These are phyloP conservation scores for Arnoldichthys spilopterus DNA, from an alignment of 2,797 vertebrate species.

Conservation along the genomic window DNA sequence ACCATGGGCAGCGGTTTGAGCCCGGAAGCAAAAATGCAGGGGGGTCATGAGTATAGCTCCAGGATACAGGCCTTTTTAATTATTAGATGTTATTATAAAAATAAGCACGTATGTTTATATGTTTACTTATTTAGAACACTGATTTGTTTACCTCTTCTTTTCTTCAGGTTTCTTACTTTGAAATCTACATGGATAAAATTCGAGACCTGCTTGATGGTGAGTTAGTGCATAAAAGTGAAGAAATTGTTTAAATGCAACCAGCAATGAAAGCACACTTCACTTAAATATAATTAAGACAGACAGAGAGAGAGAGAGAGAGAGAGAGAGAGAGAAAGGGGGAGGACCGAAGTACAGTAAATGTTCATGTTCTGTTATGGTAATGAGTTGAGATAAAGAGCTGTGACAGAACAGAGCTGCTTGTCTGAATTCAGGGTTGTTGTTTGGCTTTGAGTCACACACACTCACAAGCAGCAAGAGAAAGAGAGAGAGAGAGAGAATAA, in stretches of 20 bases:
- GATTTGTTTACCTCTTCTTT: not conserved
- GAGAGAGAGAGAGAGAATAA: not conserved
- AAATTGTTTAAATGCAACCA: not conserved
- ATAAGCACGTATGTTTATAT: not conserved
- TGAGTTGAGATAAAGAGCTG: constrained; percentile 11
- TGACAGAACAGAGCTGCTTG: constrained; percentile 20
- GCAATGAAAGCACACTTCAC: not conserved
- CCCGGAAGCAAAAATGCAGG: no score
- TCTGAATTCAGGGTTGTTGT: not conserved
- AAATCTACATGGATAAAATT: constrained; percentile 98
- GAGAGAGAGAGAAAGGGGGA: not conserved
- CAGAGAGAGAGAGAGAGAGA: not conserved
- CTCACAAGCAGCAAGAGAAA: not conserved
- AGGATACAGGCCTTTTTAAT: no score
- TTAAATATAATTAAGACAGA: not conserved
- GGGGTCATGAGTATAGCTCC: no score
- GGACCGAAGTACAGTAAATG: constrained; percentile 1
- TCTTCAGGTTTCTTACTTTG: constrained; percentile 93
- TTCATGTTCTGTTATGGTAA: constrained; percentile 17
- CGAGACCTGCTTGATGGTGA: constrained; percentile 93
- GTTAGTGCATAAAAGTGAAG: constrained; percentile 50
- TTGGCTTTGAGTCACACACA: constrained; percentile 5
- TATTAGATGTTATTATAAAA: no score
- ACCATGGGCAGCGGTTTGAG: no score
- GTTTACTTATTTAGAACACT: not conserved